Evolutionary conservation across 2,888 invertebrate genomes (phyloP).

Genomic region (Catocala fraxini): DNA sequence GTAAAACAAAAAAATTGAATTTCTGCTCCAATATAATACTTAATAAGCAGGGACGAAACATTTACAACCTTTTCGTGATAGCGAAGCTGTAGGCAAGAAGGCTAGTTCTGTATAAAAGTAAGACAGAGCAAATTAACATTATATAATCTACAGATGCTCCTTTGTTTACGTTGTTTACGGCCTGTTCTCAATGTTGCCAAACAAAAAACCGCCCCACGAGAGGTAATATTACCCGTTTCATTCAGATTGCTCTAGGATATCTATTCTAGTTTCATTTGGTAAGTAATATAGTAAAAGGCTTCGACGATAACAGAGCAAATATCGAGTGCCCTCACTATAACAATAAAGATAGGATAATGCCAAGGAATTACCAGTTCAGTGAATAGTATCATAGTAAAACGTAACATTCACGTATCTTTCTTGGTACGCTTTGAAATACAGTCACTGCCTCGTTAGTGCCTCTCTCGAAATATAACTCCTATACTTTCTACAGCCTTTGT

Average conservation of each 20-base stretch:
- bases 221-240: conserved; percentile 13
- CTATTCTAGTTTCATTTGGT: conserved; percentile 5
- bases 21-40: too few relatives aligned
- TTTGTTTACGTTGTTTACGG: conserved; percentile 12
- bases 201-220: conserved; percentile 6
- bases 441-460: conserved; percentile 52
- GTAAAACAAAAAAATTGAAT: too few relatives aligned
- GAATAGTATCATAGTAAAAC: conserved; percentile 25
- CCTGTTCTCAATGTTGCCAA: background rate
- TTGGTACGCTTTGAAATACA: conserved; percentile 49
- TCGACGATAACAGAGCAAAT: conserved; percentile 11
- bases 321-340: conserved; percentile 8
- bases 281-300: conserved; percentile 13
- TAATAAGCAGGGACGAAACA: too few relatives aligned
- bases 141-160: conserved; percentile 4
- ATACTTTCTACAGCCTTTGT: conserved; percentile 45
- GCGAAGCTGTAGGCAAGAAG: too few relatives aligned
- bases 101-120: conserved; percentile 1
- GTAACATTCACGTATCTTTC: conserved; percentile 21
- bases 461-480: conserved; percentile 50
- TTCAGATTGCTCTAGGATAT: conserved; percentile 9
- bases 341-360: conserved; percentile 16
- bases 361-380: conserved; percentile 24
- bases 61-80: too few relatives aligned
- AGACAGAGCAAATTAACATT: conserved; percentile 8